Conservation (phyloP, 1,140 invertebrate species). For the Danaus melanippus region DNA sequence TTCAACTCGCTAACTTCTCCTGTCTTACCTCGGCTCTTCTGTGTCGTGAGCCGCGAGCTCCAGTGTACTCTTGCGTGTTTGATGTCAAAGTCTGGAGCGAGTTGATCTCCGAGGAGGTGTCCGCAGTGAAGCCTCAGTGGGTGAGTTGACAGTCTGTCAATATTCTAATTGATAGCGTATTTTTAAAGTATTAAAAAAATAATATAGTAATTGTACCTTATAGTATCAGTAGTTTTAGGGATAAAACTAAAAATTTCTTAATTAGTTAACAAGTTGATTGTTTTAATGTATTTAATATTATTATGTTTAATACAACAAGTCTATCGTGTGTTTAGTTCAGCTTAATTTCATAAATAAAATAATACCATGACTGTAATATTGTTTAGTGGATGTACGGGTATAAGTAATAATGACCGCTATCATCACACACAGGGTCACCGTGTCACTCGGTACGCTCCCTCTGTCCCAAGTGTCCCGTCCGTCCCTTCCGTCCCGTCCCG, state of each 20-base stretch:
- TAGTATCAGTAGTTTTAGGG: too few relatives aligned
- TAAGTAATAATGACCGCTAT: too few relatives aligned
- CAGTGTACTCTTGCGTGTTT: slow-evolving; percentile 19
- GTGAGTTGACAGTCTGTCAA: slow-evolving; percentile 11
- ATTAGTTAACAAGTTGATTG: too few relatives aligned
- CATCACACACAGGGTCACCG: slow-evolving; percentile 8
- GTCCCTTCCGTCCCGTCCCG: slow-evolving; percentile 5
- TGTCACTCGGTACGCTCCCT: slow-evolving; percentile 6
- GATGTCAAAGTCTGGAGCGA: slow-evolving; percentile 11
- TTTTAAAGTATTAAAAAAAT: not conserved
- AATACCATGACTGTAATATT: too few relatives aligned
- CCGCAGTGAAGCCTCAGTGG: slow-evolving; percentile 13
- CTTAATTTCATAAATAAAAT: too few relatives aligned
- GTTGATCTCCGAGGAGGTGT: slow-evolving; percentile 11
- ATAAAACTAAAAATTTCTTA: too few relatives aligned
- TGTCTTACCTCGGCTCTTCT: slow-evolving; percentile 23
- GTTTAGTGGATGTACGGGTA: too few relatives aligned
- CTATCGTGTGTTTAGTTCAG: too few relatives aligned
- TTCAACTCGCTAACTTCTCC: slow-evolving; percentile 27
- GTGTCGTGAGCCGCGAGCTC: slow-evolving; percentile 7
- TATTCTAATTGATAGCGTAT: not conserved
- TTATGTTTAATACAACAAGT: too few relatives aligned
- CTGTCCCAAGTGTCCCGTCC: not conserved
- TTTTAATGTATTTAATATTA: too few relatives aligned
- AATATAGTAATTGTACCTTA: too few relatives aligned